Evolutionary conservation across 1,140 invertebrate genomes (phyloP).

Genomic region (Tyrophagus putrescentiae): DNA sequence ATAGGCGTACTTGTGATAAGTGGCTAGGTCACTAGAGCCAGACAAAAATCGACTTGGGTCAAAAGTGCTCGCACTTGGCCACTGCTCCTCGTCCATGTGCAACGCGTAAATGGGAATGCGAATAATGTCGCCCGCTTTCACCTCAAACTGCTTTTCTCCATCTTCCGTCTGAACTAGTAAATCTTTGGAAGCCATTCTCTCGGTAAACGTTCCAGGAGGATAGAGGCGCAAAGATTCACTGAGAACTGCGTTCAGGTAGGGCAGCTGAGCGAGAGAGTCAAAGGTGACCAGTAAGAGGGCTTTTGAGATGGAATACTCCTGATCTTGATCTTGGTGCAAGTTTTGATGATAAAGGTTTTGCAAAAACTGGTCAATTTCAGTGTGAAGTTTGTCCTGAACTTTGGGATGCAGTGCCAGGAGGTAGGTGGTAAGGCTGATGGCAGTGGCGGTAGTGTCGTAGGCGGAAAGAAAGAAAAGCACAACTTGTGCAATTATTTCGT

Average conservation of each 20-base stretch:
- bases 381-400: conserved; percentile 40
- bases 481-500: conserved; percentile 46
- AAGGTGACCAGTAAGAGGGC: conserved; percentile 2
- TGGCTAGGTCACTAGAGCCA: too few species aligned
- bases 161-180: conserved; percentile 7
- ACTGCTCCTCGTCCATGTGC: conserved; percentile 26
- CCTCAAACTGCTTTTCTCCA: conserved; percentile 29
- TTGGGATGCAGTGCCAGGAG: conserved; percentile 42
- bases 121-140: conserved; percentile 26
- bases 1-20: too few species aligned
- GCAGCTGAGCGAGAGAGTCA: not conserved
- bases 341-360: not conserved
- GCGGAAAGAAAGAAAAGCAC: conserved; percentile 50
- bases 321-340: too few species aligned
- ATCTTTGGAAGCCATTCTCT: conserved; percentile 5
- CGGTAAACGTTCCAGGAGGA: conserved; percentile 24
- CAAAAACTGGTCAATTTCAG: conserved; percentile 36
- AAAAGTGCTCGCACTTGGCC: conserved; percentile 28
- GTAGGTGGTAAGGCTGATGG: conserved; percentile 40
- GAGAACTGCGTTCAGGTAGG: conserved; percentile 33
- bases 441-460: conserved; percentile 45
- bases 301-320: too few species aligned
- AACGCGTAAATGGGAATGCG: conserved; percentile 25
- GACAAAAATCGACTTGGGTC: conserved; percentile 22
- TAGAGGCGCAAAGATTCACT: conserved; percentile 34